Evolutionary conservation across 1,140 invertebrate species (phyloP).

Genomic region (Drosophila ambigua): DNA sequence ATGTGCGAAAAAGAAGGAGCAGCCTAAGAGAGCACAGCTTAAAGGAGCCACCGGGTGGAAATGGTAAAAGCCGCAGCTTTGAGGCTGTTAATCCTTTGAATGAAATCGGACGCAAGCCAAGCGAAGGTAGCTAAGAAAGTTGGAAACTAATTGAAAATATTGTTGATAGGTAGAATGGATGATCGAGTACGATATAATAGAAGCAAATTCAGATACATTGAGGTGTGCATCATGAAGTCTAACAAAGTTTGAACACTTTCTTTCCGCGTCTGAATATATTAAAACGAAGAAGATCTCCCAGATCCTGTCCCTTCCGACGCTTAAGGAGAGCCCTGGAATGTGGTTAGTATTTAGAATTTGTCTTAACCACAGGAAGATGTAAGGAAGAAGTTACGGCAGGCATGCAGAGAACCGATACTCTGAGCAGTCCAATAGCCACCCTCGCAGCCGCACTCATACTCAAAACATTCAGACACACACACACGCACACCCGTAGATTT

Average conservation of each 20-base stretch:
- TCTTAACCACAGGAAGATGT: too few relatives aligned
- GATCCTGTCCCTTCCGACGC: too few relatives aligned
- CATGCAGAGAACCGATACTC: too few relatives aligned
- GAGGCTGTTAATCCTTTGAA: conserved; percentile 77
- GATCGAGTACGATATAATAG: background rate
- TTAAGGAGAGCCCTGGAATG: too few relatives aligned
- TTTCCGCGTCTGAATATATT: too few relatives aligned
- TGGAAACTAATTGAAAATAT: conserved; percentile 1
- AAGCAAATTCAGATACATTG: background rate
- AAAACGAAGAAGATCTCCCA: too few relatives aligned
- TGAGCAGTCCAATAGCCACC: conserved; percentile 9
- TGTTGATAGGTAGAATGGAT: background rate
- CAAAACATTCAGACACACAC: background rate
- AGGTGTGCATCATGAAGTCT: too few relatives aligned
- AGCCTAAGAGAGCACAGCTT: conserved; percentile 4
- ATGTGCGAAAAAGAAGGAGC: background rate
- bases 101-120: conserved; percentile 51
- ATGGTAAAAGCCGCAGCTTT: conserved; percentile 73
- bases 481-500: conserved; percentile 1
- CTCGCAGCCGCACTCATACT: conserved; percentile 4
- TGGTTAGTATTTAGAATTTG: too few relatives aligned
- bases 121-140: conserved; percentile 33
- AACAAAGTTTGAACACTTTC: too few relatives aligned
- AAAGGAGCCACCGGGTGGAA: conserved; percentile 63
- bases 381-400: too few relatives aligned